Evolutionary conservation across 2,113 vertebrate genomes (phyloP), one percentile per base, ranked within the genome.

Genomic region (Callocephalon fimbriatum): DNA sequence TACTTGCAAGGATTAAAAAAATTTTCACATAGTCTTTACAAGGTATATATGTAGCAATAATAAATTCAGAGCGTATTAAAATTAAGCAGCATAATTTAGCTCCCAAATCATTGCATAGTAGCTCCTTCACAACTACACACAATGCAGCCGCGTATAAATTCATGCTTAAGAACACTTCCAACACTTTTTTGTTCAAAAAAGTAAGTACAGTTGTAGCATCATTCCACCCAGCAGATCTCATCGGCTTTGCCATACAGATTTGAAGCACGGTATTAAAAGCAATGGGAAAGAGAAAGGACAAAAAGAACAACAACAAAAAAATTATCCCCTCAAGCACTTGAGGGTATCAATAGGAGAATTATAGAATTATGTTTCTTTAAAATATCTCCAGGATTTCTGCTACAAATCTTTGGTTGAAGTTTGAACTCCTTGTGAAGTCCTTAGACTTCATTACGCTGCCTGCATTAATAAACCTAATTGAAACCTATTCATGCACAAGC

Each of bases 401-500:
- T 42, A 65, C 10, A 73, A 75, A 79, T 90, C 40, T 89, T 45
- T 90, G 53, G 59, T 26, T 45, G 19, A 91, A 85, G 35, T 86
- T 4, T 95, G 45, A 94, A 73, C 17, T 86, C n/a, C 18, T 13
- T 2, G 9, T 13, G 31, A 94, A 95, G 71, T 45, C 45, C 29
- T 80, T 40, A 63, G 78, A 70, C 35, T 86, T 82, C 38, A 48
- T 58, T 68, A 71, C 21, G 19, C 20, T 85, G 68, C 48, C 71
- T 37, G 42, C 27, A 78, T 79, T 73, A 70, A 82, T 48, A 79
- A 76, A 90, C 35, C 61, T 61, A 72, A 72, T 21, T 95, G 89
- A 96, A 96, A 97, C 98, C 95, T 97, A 98, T 98, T 98, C 98
- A 98, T 92, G 98, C 98, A 98, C 98, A 98, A 98, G 98, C 95